Evolutionary conservation across 2,113 vertebrate genomes (phyloP).

Genomic region (Gadus macrocephalus): DNA sequence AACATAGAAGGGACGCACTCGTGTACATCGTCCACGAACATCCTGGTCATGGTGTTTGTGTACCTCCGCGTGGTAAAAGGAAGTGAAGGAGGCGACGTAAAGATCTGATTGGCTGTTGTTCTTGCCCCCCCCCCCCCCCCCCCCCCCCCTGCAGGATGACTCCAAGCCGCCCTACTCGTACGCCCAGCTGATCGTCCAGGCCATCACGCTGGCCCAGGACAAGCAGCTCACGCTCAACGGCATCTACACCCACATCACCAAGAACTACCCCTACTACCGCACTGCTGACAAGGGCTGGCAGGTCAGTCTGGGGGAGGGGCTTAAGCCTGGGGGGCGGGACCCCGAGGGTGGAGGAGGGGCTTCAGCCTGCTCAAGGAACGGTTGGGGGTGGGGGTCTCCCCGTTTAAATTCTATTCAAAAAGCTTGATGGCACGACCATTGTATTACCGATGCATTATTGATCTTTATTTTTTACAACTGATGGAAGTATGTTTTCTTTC

Average conservation of each 20-base stretch:
- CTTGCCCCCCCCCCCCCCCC: constrained; percentile 23
- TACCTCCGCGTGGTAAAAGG: too few relatives aligned
- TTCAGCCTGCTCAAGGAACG: too few relatives aligned
- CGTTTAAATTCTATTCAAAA: too few relatives aligned
- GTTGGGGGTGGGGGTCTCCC: too few relatives aligned
- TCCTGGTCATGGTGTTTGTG: neutral
- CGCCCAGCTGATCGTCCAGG: constrained; percentile 95
- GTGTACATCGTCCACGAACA: neutral
- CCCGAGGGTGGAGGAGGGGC: too few relatives aligned
- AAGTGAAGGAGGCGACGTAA: too few relatives aligned
- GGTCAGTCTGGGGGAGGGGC: constrained; percentile 63
- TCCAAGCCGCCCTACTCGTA: constrained; percentile 97
- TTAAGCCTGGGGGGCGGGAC: too few relatives aligned
- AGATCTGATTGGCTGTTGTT: neutral
- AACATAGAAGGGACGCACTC: too few relatives aligned
- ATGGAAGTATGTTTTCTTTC: too few relatives aligned
- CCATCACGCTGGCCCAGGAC: constrained; percentile 90
- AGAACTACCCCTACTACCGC: constrained; percentile 95
- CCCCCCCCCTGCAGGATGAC: constrained; percentile 77
- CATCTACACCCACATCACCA: constrained; percentile 98
- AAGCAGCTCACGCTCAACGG: constrained; percentile 96
- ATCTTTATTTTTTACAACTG: too few relatives aligned
- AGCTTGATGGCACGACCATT: too few relatives aligned
- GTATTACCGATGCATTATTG: too few relatives aligned
- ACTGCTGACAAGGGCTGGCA: constrained; percentile 99